Evolutionary conservation across 2,888 invertebrate species (phyloP).

Genomic region (Drosophila fungiperda): DNA sequence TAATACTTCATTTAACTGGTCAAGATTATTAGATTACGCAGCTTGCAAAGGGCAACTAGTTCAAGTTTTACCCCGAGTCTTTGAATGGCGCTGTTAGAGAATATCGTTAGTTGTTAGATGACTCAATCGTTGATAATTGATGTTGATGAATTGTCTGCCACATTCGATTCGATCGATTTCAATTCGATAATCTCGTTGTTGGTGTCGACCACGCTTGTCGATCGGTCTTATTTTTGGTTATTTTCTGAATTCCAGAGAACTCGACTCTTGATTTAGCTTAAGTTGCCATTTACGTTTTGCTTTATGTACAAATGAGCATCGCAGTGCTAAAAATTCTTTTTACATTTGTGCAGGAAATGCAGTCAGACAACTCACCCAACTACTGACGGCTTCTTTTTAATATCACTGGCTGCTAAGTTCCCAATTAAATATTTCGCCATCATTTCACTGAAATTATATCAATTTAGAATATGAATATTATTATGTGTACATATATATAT

Average conservation of each 20-base stretch:
- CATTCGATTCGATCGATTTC: constrained; percentile 7
- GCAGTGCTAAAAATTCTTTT: not conserved
- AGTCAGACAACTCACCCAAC: constrained; percentile 68
- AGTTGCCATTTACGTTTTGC: not conserved
- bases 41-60: constrained; percentile 13
- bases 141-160: constrained; percentile 10
- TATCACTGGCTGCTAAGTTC: constrained; percentile 90
- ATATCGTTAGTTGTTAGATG: constrained; percentile 5
- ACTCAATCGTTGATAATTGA: constrained; percentile 2
- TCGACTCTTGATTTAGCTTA: not conserved
- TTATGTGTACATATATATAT: not conserved
- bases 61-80: constrained; percentile 18
- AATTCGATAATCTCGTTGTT: not conserved
- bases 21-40: not conserved
- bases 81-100: constrained; percentile 4
- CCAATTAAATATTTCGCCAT: constrained; percentile 96
- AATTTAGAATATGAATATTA: not conserved
- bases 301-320: constrained; percentile 4
- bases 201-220: not conserved
- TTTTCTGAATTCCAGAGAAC: not conserved
- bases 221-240: not conserved
- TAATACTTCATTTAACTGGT: constrained; percentile 1
- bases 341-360: constrained; percentile 2
- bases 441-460: constrained; percentile 84
- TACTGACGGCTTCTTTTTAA: constrained; percentile 74